Evolutionary conservation across 92 coral and sea anemone species (phyloP), one percentile per base, ranked within the genome.

Genomic region (Zoanthus sociatus): DNA sequence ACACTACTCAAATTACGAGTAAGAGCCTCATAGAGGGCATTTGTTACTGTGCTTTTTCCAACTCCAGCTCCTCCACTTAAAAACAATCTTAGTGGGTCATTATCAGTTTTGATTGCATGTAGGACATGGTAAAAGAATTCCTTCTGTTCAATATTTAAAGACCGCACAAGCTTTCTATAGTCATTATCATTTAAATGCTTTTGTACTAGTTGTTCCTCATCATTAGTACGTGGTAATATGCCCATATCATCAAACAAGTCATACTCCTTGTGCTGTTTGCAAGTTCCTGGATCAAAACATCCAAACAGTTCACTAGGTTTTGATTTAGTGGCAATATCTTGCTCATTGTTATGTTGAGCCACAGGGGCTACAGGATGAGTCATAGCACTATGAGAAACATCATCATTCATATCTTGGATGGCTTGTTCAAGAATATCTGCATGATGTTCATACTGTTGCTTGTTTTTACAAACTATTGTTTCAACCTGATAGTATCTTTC

Each of bases 231-330:
- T 60, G 66, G 66, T 15, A 60, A 60, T 1, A 60, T 60, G 3
- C 66, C 66, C 3, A 5, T 60, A 60, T 60, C 66, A 60, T 60
- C 6, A 60, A 60, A 60, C 3, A 60, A 1, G 66, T 60, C 66
- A 60, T n/a, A 61, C 71, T 2, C 26, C 6, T n/a, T 61, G 26
- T 61, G 69, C 60, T 69, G 71, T 54, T 87, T 87, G 77, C 63
- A 47, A 15, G 46, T 58, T 32, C 91, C 88, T 55, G 91, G 91
- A 58, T 88, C 83, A 88, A 88, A 88, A 72, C 78, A 67, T 17
- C 63, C 87, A 87, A 70, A 68, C 30, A 79, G 48, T 33, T 79
- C 87, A 87, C 47, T 87, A 0, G 76, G 86, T 78, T 76, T 60
- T 87, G 89, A 42, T 77, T 77, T 77, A 16, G 51, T 61, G 31